These are phyloP conservation scores for Brachycybe producta DNA, from an alignment of 2,888 invertebrate genomes.

Conservation along the genomic window DNA sequence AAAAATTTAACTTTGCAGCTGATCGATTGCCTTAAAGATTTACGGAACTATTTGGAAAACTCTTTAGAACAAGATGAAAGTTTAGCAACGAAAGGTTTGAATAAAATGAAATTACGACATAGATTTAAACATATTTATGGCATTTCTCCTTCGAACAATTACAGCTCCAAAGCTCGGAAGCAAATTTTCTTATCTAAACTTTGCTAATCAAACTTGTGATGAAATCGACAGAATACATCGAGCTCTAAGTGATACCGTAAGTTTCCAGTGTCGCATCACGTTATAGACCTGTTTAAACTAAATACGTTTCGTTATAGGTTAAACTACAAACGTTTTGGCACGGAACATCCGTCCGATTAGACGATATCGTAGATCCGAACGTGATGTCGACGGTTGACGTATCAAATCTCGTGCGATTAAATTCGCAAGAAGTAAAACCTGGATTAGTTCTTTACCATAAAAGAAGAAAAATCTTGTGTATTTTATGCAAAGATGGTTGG, in stretches of 20 bases:
- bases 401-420: neutral
- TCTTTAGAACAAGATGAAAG: constrained; percentile 29
- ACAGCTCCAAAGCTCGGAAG: constrained; percentile 29
- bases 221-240: constrained; percentile 31
- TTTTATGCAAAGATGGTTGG: constrained; percentile 53
- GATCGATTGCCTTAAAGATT: constrained; percentile 44
- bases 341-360: constrained; percentile 7
- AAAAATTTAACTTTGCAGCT: constrained; percentile 31
- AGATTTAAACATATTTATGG: neutral
- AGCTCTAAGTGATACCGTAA: constrained; percentile 30
- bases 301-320: constrained; percentile 19
- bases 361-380: constrained; percentile 2
- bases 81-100: constrained; percentile 11
- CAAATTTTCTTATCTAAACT: constrained; percentile 29
- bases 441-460: constrained; percentile 51
- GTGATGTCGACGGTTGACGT: neutral
- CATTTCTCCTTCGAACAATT: constrained; percentile 17
- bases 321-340: constrained; percentile 16
- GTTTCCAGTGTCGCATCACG: too few relatives aligned
- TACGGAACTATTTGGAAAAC: constrained; percentile 46
- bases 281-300: too few relatives aligned
- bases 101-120: neutral
- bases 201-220: constrained; percentile 27
- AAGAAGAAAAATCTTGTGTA: constrained; percentile 43
- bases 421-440: constrained; percentile 9